Evolutionary conservation across 2,113 vertebrate genomes (phyloP).

Genomic region (Telmatochromis sp.): DNA sequence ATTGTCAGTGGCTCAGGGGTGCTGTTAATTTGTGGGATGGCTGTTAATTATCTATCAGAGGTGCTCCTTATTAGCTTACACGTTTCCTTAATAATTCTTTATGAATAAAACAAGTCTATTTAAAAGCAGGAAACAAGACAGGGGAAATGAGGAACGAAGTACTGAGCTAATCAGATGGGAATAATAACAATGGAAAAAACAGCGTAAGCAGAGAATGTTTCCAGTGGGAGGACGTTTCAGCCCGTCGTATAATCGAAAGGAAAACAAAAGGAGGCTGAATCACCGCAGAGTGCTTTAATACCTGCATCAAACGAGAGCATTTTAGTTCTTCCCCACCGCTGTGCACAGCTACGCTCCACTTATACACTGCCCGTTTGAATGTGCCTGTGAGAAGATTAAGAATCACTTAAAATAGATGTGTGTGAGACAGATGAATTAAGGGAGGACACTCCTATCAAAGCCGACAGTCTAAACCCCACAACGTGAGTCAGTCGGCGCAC

Average conservation of each 20-base stretch:
- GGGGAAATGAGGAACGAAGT: neutral
- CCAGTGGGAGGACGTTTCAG: neutral
- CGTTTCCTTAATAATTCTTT: neutral
- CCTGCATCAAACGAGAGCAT: neutral
- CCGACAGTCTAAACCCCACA: neutral
- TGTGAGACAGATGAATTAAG: neutral
- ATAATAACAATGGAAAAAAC: neutral
- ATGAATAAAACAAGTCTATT: neutral
- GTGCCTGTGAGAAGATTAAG: neutral
- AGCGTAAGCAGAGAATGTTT: neutral
- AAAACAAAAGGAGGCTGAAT: neutral
- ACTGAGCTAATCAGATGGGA: neutral
- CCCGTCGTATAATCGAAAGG: neutral
- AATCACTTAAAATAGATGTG: neutral
- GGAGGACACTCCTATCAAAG: neutral
- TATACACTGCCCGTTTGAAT: neutral
- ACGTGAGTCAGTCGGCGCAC: neutral
- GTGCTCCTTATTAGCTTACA: neutral
- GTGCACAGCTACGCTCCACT: neutral
- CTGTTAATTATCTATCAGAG: neutral
- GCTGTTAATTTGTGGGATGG: neutral
- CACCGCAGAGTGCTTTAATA: neutral
- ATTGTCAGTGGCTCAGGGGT: neutral
- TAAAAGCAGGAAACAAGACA: neutral
- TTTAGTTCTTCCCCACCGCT: neutral